Base-by-base conservation (phyloP, 1,140 invertebrate genomes). In the Andricus grossulariae region DNA sequence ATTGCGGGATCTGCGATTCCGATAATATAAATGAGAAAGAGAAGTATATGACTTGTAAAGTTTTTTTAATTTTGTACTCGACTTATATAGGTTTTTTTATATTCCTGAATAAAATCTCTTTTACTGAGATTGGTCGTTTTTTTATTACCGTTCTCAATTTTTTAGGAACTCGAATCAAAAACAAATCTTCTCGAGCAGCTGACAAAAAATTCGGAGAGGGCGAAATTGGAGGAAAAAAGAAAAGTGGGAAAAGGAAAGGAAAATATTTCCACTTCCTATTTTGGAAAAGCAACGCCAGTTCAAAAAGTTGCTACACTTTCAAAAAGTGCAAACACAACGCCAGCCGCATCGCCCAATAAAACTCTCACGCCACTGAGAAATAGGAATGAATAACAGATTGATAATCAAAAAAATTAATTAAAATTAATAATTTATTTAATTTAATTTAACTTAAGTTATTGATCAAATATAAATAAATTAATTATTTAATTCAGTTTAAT, bases 111-210 rank as follows among this genome's bases (percentile, higher is more conserved):
- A 72, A 72, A 72, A 11, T 72, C 50, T 72, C 15, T 50, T 49
- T 12, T 72, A n/a, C 12, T 19, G 50, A 72, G n/a, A 21, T 50
- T 72, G 7, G 50, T 11, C 45, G 49, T 50, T 51, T n/a, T 66
- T 21, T 54, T 66, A 49, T 72, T 72, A 39, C 51, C 51, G 18
- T 66, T 74, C 49, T 80, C 84, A 49, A 75, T 21, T 82, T 91
- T 89, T 83, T 85, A 91, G 89, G 89, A 91, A 49, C 82, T 90
- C 71, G 85, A 85, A 60, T 70, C 74, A 45, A 90, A 88, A 77
- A 84, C 50, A 49, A 87, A 80, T 81, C 74, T 82, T 73, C 78
- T 87, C 50, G 87, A 89, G 50, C 87, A 88, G 3, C 87, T 87
- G 18, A 79, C 80, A 70, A 88, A 87, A 73, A 81, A 50, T 12